These are phyloP conservation scores for Melieria picta DNA, from an alignment of 2,888 invertebrate species.

Conservation along the genomic window DNA sequence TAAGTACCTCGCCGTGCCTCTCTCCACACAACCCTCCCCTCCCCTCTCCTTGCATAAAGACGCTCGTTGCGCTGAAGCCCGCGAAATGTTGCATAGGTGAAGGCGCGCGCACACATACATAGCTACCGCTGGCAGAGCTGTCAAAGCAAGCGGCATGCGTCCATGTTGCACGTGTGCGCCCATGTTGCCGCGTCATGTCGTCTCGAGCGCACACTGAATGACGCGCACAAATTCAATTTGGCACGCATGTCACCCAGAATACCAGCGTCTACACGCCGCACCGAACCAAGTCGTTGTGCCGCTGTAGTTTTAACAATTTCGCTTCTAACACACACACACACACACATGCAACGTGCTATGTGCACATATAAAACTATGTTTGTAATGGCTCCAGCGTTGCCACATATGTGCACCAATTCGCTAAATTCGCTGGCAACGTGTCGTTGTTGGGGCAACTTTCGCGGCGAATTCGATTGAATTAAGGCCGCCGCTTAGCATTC, in stretches of 20 bases:
- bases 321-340: neutral
- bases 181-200: neutral
- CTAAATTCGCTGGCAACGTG: too few species aligned
- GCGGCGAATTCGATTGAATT: too few species aligned
- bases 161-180: neutral
- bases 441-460: too few species aligned
- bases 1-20: too few species aligned
- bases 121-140: neutral
- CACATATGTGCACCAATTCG: too few species aligned
- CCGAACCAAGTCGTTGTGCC: too few species aligned
- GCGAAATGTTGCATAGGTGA: neutral
- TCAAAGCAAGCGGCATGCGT: constrained; percentile 1
- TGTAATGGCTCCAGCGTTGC: too few species aligned
- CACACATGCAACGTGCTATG: neutral
- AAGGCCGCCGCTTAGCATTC: too few species aligned
- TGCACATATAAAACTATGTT: too few species aligned
- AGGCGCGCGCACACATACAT: neutral
- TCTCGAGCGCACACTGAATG: neutral
- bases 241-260: constrained; percentile 18
- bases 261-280: neutral
- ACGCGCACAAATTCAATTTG: constrained; percentile 28
- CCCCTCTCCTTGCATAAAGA: too few species aligned
- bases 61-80: neutral
- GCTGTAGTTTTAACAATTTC: neutral
- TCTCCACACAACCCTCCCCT: too few species aligned